Conservation (phyloP, 2,888 invertebrate genomes). For the Apotomis turbidana region DNA sequence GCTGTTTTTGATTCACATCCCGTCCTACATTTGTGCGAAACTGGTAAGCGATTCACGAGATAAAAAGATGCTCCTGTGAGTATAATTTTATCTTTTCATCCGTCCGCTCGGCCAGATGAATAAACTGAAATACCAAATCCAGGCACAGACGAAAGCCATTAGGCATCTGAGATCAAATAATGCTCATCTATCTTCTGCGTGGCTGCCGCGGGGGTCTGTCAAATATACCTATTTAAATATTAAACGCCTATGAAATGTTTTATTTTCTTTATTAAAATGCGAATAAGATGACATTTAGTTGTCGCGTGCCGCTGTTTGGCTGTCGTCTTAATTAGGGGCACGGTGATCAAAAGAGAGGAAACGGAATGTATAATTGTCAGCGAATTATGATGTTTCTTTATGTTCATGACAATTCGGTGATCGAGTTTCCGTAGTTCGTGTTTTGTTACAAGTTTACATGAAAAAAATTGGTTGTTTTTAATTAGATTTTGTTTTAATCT, state of each 20-base stretch:
- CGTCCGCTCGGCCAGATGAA: not conserved
- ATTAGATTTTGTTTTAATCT: too few species aligned
- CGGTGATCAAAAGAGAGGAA: not conserved
- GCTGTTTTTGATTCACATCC: not conserved
- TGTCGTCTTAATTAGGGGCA: slow-evolving; percentile 14
- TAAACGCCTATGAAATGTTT: slow-evolving; percentile 26
- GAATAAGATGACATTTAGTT: slow-evolving; percentile 15
- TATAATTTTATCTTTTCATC: not conserved
- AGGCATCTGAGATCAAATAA: slow-evolving; percentile 22
- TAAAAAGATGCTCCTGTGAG: not conserved
- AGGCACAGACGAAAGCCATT: slow-evolving; percentile 8
- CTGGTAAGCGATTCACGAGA: slow-evolving; percentile 1
- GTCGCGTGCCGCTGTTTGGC: not conserved
- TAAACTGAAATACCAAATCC: slow-evolving; percentile 1
- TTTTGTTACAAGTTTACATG: not conserved
- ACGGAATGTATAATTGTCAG: not conserved
- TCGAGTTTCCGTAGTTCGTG: not conserved
- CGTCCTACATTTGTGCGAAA: not conserved
- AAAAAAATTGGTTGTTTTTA: too few species aligned
- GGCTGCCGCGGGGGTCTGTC: slow-evolving; percentile 5
- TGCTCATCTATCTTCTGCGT: slow-evolving; percentile 30
- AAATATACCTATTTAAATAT: slow-evolving; percentile 35
- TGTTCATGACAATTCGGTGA: not conserved
- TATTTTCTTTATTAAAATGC: slow-evolving; percentile 15
- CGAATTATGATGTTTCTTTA: not conserved